phyloP scores from a whole-genome alignment of 1,140 invertebrate species.

The Hestina assimilis region DNA sequence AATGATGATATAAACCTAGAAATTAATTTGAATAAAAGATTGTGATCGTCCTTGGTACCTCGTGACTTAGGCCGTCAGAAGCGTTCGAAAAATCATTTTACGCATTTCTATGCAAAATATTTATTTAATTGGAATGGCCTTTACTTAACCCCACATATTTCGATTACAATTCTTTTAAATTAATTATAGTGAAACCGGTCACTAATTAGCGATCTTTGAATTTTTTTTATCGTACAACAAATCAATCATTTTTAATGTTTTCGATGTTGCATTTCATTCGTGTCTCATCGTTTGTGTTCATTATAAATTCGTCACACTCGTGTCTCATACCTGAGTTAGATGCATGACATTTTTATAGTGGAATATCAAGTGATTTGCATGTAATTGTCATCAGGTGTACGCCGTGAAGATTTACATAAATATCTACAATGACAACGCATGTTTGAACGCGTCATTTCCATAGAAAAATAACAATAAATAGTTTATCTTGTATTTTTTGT shows the following conservation, averaged over 20 bases:
- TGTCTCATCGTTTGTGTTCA: conserved; percentile 23
- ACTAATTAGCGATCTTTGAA: conserved; percentile 33
- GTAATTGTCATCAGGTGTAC: conserved; percentile 49
- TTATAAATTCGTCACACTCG: conserved; percentile 41
- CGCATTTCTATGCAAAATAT: conserved; percentile 51
- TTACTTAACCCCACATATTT: conserved; percentile 18
- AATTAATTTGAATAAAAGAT: background rate
- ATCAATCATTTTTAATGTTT: conserved; percentile 23
- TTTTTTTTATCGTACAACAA: conserved; percentile 8
- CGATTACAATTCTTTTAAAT: conserved; percentile 7
- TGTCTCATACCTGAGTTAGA: conserved; percentile 15
- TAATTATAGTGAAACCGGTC: conserved; percentile 13
- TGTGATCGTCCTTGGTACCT: background rate
- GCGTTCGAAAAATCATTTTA: background rate
- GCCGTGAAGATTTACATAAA: conserved; percentile 35
- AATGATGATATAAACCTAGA: background rate
- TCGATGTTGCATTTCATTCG: conserved; percentile 1
- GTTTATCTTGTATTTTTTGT: no score
- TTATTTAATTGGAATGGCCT: conserved; percentile 49
- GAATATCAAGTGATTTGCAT: conserved; percentile 35
- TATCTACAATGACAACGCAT: conserved; percentile 25
- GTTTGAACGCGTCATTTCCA: conserved; percentile 14
- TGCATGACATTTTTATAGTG: conserved; percentile 39
- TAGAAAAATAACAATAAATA: conserved; percentile 4
- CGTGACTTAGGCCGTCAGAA: conserved; percentile 1